These are phyloP conservation scores for Coryphaenoides rupestris DNA, from an alignment of 2,113 vertebrate genomes.

Conservation along the genomic window DNA sequence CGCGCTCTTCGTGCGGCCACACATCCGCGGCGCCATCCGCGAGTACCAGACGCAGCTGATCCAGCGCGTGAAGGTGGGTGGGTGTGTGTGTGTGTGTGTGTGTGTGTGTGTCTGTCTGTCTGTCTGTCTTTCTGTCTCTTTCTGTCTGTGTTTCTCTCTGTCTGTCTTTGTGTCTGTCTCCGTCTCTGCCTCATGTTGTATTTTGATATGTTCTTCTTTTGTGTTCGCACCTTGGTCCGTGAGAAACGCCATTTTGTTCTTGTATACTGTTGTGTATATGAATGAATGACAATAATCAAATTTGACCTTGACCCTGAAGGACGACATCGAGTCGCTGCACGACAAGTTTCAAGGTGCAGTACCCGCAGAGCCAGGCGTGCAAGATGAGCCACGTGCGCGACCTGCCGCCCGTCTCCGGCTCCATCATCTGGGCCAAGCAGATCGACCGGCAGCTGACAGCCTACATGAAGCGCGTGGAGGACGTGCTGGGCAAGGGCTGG, in stretches of 20 bases:
- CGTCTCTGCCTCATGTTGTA: no score
- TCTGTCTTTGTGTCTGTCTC: no score
- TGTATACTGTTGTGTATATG: no score
- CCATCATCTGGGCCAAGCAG: conserved; percentile 99
- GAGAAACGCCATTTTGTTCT: no score
- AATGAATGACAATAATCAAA: no score
- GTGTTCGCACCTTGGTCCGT: no score
- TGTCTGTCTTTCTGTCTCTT: no score
- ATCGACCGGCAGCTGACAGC: conserved; percentile 96
- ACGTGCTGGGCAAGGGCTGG: conserved; percentile 97
- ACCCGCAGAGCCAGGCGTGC: conserved; percentile 95
- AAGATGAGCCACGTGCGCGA: conserved; percentile 98
- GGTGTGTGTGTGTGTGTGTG: no score
- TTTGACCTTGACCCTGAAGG: no score
- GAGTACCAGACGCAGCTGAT: conserved; percentile 98
- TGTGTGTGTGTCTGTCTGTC: no score
- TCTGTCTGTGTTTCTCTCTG: no score
- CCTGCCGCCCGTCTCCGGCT: conserved; percentile 92
- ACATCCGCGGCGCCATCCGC: conserved; percentile 94
- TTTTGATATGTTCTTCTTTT: no score
- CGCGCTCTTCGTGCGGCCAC: conserved; percentile 94
- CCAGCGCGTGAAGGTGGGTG: conserved; percentile 95
- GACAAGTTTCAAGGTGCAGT: conserved; percentile 99
- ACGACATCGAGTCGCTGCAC: conserved; percentile 95
- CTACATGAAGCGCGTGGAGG: conserved; percentile 98